Evolutionary conservation across 92 coral and sea anemone species (phyloP).

Genomic region (Palythoa heliodiscus): DNA sequence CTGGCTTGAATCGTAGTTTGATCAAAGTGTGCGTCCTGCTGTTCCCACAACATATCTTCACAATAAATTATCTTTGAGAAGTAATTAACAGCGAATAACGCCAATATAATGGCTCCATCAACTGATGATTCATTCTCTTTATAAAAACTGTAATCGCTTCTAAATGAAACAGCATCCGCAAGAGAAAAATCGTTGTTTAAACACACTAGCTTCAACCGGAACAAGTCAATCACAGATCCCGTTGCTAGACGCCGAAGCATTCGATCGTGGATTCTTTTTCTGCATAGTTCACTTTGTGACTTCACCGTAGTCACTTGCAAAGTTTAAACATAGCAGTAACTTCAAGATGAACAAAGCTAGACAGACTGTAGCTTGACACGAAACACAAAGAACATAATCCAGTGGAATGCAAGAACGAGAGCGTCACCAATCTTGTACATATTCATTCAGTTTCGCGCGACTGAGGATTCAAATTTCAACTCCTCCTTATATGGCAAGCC

Average conservation of each 20-base stretch:
- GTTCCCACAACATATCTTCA: neutral
- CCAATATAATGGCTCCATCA: conserved; percentile 3
- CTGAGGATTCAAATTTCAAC: conserved; percentile 22
- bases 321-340: neutral
- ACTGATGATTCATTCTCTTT: neutral
- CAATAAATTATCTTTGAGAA: conserved; percentile 4
- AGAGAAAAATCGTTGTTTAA: neutral
- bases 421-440: conserved; percentile 19
- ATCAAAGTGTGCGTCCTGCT: conserved; percentile 12
- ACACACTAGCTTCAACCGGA: neutral
- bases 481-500: conserved; percentile 30
- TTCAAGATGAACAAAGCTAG: neutral
- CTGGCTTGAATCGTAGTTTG: conserved; percentile 4
- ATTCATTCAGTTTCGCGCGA: conserved; percentile 37
- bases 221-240: conserved; percentile 27
- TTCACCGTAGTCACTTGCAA: neutral
- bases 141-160: conserved; percentile 20
- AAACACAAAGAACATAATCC: conserved; percentile 19
- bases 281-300: neutral
- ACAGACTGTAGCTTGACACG: neutral
- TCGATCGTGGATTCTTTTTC: neutral
- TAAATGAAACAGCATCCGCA: neutral
- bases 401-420: neutral
- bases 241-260: conserved; percentile 36
- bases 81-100: conserved; percentile 14